These are phyloP conservation scores for Pholis gunnellus DNA, from an alignment of 2,113 vertebrate genomes.

Conservation along the genomic window DNA sequence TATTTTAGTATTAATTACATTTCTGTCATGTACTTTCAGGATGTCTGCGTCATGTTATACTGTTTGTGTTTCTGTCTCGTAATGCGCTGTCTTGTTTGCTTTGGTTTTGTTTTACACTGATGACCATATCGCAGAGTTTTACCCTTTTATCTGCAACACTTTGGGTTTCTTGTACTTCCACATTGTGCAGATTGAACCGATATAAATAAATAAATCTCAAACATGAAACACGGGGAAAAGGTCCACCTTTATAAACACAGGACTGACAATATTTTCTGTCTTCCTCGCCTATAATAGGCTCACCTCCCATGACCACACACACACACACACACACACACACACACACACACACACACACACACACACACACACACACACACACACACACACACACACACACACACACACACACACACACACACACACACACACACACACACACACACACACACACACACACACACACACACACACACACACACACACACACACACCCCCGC, in stretches of 20 bases:
- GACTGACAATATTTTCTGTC: slow-evolving; percentile 13
- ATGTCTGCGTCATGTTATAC: not conserved
- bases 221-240: slow-evolving; percentile 14
- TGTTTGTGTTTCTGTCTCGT: not conserved
- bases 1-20: slow-evolving; percentile 46
- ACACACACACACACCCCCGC: not conserved
- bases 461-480: not conserved
- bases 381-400: no score
- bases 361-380: no score
- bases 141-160: slow-evolving; percentile 16
- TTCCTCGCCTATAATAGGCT: not conserved
- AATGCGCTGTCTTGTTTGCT: slow-evolving; percentile 8
- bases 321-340: not conserved
- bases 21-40: slow-evolving; percentile 15
- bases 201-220: slow-evolving; percentile 21
- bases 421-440: not conserved
- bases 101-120: slow-evolving; percentile 17
- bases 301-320: not conserved
- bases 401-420: not conserved
- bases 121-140: not conserved
- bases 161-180: not conserved
- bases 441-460: not conserved
- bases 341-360: not conserved
- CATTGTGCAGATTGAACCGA: slow-evolving; percentile 15
- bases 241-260: not conserved